Evolutionary conservation across 2,797 vertebrate species (phyloP), one percentile per base, ranked within the genome.

Genomic region (Mormyrus hasselquistii): DNA sequence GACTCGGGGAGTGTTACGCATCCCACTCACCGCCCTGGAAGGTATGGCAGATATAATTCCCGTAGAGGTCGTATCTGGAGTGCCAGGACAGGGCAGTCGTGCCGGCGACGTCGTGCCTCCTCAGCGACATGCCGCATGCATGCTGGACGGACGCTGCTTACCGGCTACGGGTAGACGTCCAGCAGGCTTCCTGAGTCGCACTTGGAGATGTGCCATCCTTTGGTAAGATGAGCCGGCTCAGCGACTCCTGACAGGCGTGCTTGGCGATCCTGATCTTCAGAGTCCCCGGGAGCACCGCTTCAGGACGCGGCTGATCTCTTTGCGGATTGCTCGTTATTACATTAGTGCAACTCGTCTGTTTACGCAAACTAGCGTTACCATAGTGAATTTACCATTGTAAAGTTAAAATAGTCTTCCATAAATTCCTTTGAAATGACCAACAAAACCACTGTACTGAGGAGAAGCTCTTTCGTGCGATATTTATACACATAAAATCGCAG

Each of bases 1-100:
- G 44, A 29, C 59, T 29, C 29, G 65, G 29, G 25, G 65, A 14
- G 65, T 12, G 65, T 34, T 34, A 19, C 4, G 65, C 2, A 7
- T 10, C 19, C 86, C 62, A 96, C 95, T 90, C 96, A 97, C 96
- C 95, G 95, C 95, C 96, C 93, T 96, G 96, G 93, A 97, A 95
- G 0, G 44, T 93, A 90, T 96, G 95, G 92, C 96, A 96, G 93
- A 96, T 95, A 87, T 96, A 96, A 93, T 94, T 95, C 89, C 96
- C 95, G 92, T 96, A 96, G 0, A 86, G 93, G 91, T 93, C 89
- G 90, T 92, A 89, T 90, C 94, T 96, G 92, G 94, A 93, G 10
- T 87, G 90, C 91, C 90, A 91, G 0, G 93, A 14, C 89, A 92
- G 44, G 87, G 90, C 90, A 1, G 92, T 87, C 91, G 93, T 94